These are phyloP conservation scores for Cephus sareptanus DNA, from an alignment of 2,888 invertebrate species.

Conservation along the genomic window DNA sequence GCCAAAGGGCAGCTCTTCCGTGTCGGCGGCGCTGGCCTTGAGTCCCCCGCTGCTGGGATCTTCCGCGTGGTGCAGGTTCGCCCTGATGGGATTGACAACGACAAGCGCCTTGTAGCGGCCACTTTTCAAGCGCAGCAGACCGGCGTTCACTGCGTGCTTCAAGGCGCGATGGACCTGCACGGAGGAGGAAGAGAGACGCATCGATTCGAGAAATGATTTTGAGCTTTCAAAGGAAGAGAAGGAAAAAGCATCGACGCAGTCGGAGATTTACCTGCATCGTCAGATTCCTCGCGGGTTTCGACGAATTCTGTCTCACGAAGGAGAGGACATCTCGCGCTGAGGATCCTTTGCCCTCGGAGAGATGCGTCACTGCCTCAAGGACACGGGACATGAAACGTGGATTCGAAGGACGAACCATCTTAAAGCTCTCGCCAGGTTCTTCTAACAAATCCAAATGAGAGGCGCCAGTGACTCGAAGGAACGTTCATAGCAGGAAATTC, in stretches of 20 bases:
- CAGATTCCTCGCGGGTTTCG: constrained; percentile 37
- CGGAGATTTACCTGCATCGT: constrained; percentile 44
- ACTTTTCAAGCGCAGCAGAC: constrained; percentile 43
- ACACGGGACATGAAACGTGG: constrained; percentile 48
- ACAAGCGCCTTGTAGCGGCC: constrained; percentile 50
- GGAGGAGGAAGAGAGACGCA: neutral
- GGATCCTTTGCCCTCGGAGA: constrained; percentile 45
- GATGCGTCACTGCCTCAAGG: constrained; percentile 44
- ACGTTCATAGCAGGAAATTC: too few relatives aligned
- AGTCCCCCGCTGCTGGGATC: neutral
- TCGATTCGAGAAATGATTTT: neutral
- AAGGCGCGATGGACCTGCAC: constrained; percentile 49
- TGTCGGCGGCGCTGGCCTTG: neutral
- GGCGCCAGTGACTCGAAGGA: too few relatives aligned
- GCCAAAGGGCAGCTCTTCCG: constrained; percentile 13
- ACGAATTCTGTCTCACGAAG: constrained; percentile 37
- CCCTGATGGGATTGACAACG: constrained; percentile 29
- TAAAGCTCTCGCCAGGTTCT: neutral
- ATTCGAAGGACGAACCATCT: constrained; percentile 46
- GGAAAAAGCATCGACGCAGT: neutral
- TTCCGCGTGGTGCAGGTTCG: constrained; percentile 12
- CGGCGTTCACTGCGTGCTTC: constrained; percentile 50
- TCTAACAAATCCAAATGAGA: too few relatives aligned
- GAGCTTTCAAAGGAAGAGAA: neutral
- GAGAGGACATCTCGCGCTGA: constrained; percentile 45